Evolutionary conservation across 2,113 vertebrate species (phyloP).

Genomic region (Nannobrachium achirus): DNA sequence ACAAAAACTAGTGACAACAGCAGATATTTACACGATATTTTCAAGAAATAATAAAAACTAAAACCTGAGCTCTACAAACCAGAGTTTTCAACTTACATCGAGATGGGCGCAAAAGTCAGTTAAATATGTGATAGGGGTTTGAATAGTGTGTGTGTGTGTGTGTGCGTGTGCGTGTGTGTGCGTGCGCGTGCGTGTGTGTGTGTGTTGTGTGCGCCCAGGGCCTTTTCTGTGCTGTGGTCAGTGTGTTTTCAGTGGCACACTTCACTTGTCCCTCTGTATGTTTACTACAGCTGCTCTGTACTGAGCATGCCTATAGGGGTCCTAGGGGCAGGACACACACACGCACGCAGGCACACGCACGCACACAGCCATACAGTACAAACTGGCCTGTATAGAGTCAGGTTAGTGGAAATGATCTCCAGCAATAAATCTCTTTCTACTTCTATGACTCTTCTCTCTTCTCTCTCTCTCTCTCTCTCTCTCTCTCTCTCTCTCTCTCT

Average conservation of each 20-base stretch:
- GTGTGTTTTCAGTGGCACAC: slow-evolving; percentile 30
- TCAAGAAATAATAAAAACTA: too few relatives aligned
- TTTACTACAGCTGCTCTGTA: slow-evolving; percentile 46
- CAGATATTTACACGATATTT: too few relatives aligned
- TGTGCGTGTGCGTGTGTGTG: too few relatives aligned
- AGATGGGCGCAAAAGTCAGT: too few relatives aligned
- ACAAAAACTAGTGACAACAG: too few relatives aligned
- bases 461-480: slow-evolving; percentile 2
- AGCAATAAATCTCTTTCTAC: slow-evolving; percentile 27
- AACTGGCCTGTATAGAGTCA: background rate
- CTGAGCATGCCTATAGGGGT: slow-evolving; percentile 41
- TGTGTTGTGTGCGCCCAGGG: too few relatives aligned
- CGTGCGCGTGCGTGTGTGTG: too few relatives aligned
- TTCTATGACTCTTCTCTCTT: background rate
- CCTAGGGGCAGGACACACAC: slow-evolving; percentile 26
- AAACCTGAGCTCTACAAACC: too few relatives aligned
- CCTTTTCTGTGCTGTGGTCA: background rate
- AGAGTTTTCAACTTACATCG: too few relatives aligned
- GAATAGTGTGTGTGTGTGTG: too few relatives aligned
- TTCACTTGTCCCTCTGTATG: slow-evolving; percentile 37
- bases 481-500: background rate
- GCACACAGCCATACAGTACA: slow-evolving; percentile 1
- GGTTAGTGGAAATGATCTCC: slow-evolving; percentile 23
- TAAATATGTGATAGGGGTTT: too few relatives aligned
- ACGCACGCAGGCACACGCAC: background rate